Conservation (phyloP, 2,797 vertebrate genomes). For the Labeo calbasu region DNA sequence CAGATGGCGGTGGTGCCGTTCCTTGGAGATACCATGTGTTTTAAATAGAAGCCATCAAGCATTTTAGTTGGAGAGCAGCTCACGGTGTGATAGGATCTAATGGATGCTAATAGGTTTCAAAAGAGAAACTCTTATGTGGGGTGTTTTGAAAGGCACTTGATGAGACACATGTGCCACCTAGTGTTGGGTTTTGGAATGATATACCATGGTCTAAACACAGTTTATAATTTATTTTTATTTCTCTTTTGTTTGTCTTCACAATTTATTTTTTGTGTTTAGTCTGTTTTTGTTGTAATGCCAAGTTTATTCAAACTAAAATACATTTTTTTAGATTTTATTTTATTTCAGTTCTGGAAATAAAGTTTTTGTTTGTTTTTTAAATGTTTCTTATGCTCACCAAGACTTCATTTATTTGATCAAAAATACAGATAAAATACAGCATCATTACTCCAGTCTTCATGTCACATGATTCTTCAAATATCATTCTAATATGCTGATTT, state of each 20-base stretch:
- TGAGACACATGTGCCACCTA: slow-evolving; percentile 64
- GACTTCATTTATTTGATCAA: not conserved
- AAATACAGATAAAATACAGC: not conserved
- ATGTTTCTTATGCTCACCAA: not conserved
- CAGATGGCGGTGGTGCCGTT: slow-evolving; percentile 6
- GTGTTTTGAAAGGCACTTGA: not conserved
- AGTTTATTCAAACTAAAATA: not conserved
- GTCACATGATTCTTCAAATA: not conserved
- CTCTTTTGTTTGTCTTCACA: too few species aligned
- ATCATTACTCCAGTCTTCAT: not conserved
- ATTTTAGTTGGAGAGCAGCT: slow-evolving; percentile 26
- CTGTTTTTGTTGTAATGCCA: not conserved
- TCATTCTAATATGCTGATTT: not conserved
- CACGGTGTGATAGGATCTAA: slow-evolving; percentile 1
- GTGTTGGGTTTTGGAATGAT: slow-evolving; percentile 60
- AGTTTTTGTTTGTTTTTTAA: not conserved
- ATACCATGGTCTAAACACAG: not conserved
- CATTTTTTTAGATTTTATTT: not conserved
- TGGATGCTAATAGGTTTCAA: slow-evolving; percentile 16
- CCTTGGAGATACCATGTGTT: not conserved
- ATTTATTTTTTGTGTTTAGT: not conserved
- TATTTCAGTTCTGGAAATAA: not conserved
- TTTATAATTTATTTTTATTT: too few species aligned
- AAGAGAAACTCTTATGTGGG: not conserved
- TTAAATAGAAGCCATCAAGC: slow-evolving; percentile 30